These are phyloP conservation scores for Turnix velox DNA, from an alignment of 2,113 vertebrate genomes.

Conservation along the genomic window DNA sequence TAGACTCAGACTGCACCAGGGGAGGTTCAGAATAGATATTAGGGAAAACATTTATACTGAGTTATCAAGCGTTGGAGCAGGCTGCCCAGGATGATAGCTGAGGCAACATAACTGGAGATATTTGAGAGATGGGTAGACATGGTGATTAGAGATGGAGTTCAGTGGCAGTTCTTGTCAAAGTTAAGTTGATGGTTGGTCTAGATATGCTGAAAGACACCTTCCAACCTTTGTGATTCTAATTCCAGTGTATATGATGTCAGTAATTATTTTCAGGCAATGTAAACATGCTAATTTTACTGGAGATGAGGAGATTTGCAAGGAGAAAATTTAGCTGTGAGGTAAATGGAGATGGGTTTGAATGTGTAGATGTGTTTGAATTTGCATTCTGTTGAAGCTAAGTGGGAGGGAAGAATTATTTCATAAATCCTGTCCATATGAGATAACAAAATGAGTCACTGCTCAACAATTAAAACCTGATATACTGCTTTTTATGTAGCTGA, in stretches of 20 bases:
- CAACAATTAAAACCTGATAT: background rate
- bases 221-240: too few species aligned
- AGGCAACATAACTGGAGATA: too few species aligned
- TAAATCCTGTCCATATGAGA: background rate
- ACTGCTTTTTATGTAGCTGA: background rate
- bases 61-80: too few species aligned
- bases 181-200: too few species aligned
- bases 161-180: too few species aligned
- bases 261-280: background rate
- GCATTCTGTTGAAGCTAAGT: background rate
- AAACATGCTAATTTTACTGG: background rate
- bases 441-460: constrained; percentile 11
- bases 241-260: background rate
- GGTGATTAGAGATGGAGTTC: too few species aligned
- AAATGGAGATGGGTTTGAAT: background rate
- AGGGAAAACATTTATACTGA: too few species aligned
- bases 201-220: too few species aligned
- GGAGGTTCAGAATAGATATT: too few species aligned
- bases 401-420: background rate
- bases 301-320: background rate
- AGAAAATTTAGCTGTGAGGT: background rate
- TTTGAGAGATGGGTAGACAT: too few species aligned
- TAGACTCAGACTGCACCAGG: too few species aligned
- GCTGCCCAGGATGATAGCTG: too few species aligned
- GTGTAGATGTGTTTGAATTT: background rate